phyloP scores from a whole-genome alignment of 2,113 vertebrate species.

The Thunnus maccoyii region DNA sequence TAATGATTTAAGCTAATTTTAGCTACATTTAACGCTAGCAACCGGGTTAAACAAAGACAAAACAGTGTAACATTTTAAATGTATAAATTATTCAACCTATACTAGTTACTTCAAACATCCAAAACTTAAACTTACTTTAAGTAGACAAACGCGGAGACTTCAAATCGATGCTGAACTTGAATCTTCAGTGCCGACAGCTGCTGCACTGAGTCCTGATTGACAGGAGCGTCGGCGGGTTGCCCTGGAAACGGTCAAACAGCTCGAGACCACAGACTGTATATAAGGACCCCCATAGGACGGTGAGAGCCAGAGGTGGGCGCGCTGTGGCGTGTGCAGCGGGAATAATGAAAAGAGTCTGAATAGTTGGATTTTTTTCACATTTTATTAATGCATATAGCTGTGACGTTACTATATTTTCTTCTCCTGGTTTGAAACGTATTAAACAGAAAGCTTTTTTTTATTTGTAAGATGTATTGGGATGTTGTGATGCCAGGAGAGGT shows the following conservation, averaged over 20 bases:
- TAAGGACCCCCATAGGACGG: background rate
- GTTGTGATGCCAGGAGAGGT: no score
- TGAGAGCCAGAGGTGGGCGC: background rate
- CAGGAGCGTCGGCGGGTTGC: conserved; percentile 17
- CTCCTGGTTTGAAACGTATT: no score
- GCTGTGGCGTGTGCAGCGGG: background rate
- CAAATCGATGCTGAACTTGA: background rate
- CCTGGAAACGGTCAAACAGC: conserved; percentile 58
- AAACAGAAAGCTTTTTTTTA: no score
- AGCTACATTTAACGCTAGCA: background rate
- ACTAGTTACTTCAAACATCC: background rate
- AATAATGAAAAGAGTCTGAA: no score
- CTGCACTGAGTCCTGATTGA: conserved; percentile 22
- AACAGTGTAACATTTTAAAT: background rate
- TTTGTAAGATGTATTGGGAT: no score
- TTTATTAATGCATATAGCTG: no score
- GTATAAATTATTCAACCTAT: background rate
- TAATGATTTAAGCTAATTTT: background rate
- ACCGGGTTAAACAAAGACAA: background rate
- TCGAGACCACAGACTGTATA: background rate
- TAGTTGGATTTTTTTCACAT: no score
- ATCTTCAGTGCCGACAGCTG: background rate
- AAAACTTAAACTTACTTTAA: conserved; percentile 8
- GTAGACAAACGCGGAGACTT: background rate
- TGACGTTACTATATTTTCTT: no score